Conservation (phyloP, 2,113 vertebrate species). For the Salminus brasiliensis region DNA sequence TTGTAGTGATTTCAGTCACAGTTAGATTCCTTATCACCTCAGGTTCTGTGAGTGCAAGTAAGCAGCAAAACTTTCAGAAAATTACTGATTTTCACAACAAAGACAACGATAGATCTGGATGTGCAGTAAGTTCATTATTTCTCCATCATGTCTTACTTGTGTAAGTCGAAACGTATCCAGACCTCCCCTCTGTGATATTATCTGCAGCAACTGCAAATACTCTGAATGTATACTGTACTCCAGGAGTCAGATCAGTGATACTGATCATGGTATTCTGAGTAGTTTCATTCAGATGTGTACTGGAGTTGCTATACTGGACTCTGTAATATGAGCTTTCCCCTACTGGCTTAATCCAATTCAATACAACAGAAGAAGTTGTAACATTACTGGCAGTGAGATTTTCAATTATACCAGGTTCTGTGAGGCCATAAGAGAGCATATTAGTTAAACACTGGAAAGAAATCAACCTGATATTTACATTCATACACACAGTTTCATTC, state of each 20-base stretch:
- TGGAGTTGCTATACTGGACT: constrained; percentile 22
- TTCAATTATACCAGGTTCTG: constrained; percentile 38
- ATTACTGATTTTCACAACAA: background rate
- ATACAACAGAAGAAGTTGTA: constrained; percentile 30
- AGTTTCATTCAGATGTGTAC: background rate
- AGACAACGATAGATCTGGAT: background rate
- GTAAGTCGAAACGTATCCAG: background rate
- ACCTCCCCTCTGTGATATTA: constrained; percentile 11
- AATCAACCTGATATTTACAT: background rate
- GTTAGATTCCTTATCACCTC: constrained; percentile 15
- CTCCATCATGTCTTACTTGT: constrained; percentile 33
- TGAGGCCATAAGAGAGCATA: background rate
- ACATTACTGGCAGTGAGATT: constrained; percentile 48
- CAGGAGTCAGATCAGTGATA: constrained; percentile 49
- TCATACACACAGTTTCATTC: background rate
- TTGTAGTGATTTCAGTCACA: constrained; percentile 4
- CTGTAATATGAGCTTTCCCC: constrained; percentile 35
- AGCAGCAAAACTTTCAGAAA: background rate
- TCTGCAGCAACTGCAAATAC: constrained; percentile 32
- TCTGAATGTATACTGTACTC: constrained; percentile 43
- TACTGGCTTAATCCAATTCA: constrained; percentile 45
- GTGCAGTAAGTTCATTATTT: background rate
- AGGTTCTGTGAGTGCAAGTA: constrained; percentile 33
- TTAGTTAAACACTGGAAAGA: background rate
- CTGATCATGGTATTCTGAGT: background rate